phyloP scores from a whole-genome alignment of 2,888 invertebrate species.

The Catocala nupta region DNA sequence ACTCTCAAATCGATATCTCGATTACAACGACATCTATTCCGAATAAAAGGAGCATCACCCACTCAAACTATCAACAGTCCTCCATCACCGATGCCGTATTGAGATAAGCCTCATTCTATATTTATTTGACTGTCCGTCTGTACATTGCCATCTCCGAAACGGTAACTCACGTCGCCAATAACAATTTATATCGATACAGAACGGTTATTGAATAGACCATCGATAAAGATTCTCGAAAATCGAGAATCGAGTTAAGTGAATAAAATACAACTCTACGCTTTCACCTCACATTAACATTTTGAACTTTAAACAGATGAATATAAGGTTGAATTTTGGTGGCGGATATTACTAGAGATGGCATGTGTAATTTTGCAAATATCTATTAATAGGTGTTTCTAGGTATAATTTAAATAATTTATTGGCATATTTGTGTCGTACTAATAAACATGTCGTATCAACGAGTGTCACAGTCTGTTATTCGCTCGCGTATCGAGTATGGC shows the following conservation, averaged over 20 bases:
- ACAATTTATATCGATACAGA: slow-evolving; percentile 81
- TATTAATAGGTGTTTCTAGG: slow-evolving; percentile 62
- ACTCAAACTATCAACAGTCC: slow-evolving; percentile 69
- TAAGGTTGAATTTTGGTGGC: slow-evolving; percentile 33
- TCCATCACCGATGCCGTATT: slow-evolving; percentile 73
- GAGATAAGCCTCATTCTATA: slow-evolving; percentile 75
- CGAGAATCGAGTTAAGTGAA: slow-evolving; percentile 57
- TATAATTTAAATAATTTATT: slow-evolving; percentile 73
- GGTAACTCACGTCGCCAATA: slow-evolving; percentile 82
- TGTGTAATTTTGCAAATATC: slow-evolving; percentile 36
- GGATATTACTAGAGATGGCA: slow-evolving; percentile 22
- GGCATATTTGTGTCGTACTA: slow-evolving; percentile 62
- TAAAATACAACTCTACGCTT: slow-evolving; percentile 51
- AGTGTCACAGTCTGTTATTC: slow-evolving; percentile 47
- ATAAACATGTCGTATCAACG: slow-evolving; percentile 68
- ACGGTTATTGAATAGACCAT: slow-evolving; percentile 79
- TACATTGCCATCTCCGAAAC: slow-evolving; percentile 78
- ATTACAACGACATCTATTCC: slow-evolving; percentile 44
- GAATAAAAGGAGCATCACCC: slow-evolving; percentile 65
- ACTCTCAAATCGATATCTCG: slow-evolving; percentile 24
- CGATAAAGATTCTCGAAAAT: slow-evolving; percentile 72
- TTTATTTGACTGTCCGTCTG: slow-evolving; percentile 81
- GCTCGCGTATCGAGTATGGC: slow-evolving; percentile 60
- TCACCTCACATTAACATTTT: slow-evolving; percentile 18
- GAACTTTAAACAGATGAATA: slow-evolving; percentile 23